Conservation (phyloP, 2,888 invertebrate species). For the Diploptera punctata region DNA sequence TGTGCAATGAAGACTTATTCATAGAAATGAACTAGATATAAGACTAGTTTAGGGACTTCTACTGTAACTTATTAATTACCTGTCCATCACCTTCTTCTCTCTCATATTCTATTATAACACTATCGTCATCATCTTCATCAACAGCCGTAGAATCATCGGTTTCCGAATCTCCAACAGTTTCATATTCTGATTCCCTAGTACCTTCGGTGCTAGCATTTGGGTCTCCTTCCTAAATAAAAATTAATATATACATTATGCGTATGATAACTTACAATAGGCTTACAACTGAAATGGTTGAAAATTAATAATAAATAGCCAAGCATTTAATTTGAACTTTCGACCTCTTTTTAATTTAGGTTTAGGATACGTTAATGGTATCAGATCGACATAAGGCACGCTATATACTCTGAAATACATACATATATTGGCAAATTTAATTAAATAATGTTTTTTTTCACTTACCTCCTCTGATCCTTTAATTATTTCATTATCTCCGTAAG, state of each 20-base stretch:
- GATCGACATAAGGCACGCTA: neutral
- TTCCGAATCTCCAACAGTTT: conserved; percentile 22
- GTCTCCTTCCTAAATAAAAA: conserved; percentile 23
- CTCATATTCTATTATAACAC: conserved; percentile 61
- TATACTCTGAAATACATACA: no score
- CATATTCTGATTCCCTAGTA: conserved; percentile 36
- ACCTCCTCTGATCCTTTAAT: conserved; percentile 40
- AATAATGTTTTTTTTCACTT: no score
- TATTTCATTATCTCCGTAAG: conserved; percentile 33
- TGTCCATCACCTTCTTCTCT: conserved; percentile 76
- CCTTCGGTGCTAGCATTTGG: conserved; percentile 30
- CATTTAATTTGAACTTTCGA: conserved; percentile 10
- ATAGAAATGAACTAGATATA: no score
- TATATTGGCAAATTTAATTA: no score
- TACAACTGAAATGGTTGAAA: no score
- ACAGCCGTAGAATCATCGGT: conserved; percentile 26
- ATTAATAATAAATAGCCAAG: neutral
- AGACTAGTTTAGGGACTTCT: no score
- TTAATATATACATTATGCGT: neutral
- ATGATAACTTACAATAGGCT: no score
- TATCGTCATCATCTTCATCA: conserved; percentile 52
- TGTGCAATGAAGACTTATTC: no score
- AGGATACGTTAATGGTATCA: neutral
- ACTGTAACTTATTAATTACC: conserved; percentile 53
- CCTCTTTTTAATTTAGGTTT: neutral